These are phyloP conservation scores for Axea sp. DNA, from an alignment of 2,888 invertebrate species.

Conservation along the genomic window DNA sequence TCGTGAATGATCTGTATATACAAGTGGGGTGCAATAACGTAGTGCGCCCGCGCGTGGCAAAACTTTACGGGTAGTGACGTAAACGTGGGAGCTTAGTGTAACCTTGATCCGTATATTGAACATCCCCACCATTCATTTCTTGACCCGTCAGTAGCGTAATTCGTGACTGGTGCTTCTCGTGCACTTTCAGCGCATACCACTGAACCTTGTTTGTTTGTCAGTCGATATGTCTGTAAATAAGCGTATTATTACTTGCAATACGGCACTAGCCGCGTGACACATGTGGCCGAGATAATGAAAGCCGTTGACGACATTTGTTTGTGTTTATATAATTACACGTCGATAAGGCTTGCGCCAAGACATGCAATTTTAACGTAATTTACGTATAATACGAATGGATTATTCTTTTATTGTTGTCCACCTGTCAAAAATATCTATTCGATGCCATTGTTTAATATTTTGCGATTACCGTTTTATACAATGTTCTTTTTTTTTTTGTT, in stretches of 20 bases:
- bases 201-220: conserved; percentile 30
- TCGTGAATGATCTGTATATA: conserved; percentile 41
- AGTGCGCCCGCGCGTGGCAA: conserved; percentile 33
- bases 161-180: conserved; percentile 37
- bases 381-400: conserved; percentile 1
- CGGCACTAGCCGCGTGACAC: conserved; percentile 23
- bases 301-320: conserved; percentile 8
- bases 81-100: conserved; percentile 64
- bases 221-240: conserved; percentile 26
- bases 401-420: conserved; percentile 10
- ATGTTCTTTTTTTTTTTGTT: neutral
- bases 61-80: conserved; percentile 40
- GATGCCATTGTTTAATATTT: conserved; percentile 1
- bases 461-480: conserved; percentile 2
- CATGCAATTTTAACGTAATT: conserved; percentile 18
- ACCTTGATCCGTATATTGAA: conserved; percentile 75
- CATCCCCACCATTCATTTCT: conserved; percentile 51
- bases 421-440: conserved; percentile 3
- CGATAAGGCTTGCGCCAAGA: conserved; percentile 25
- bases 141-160: conserved; percentile 45
- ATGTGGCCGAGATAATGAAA: conserved; percentile 18
- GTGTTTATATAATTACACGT: conserved; percentile 17
- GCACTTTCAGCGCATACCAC: neutral
- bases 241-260: conserved; percentile 6
- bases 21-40: conserved; percentile 1